A percentile compares a stretch with the other conserved stretches of the same genome.
Conservation (phyloP, 35 echinoderm and acorn worm genomes). For the Chiridota heheva region DNA sequence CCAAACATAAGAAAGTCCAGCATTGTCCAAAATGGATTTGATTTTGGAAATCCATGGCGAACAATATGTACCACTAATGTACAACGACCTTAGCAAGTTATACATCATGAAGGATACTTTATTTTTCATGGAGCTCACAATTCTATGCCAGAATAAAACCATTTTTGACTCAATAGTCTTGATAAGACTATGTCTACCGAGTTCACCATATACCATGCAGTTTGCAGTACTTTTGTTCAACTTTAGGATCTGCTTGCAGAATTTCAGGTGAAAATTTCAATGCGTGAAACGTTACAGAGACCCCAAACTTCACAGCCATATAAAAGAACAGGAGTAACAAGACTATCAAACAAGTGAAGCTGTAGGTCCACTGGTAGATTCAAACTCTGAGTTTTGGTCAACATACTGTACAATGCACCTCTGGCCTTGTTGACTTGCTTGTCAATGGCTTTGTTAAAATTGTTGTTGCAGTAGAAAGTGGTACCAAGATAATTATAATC, state of each 20-base stretch:
- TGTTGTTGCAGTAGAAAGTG: constrained; percentile 11
- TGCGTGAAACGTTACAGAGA: neutral
- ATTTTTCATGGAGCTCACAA: neutral
- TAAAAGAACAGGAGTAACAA: neutral
- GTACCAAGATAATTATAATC: neutral
- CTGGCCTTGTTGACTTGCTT: no score
- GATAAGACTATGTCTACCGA: neutral
- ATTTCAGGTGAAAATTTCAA: constrained; percentile 7
- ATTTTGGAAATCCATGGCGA: neutral
- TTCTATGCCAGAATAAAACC: neutral
- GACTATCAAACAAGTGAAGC: constrained; percentile 28
- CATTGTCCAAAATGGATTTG: constrained; percentile 2
- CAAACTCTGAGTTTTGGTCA: constrained; percentile 3
- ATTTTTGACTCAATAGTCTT: neutral
- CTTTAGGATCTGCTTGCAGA: no score
- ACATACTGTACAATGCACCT: neutral
- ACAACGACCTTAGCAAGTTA: neutral
- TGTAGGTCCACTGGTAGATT: constrained; percentile 28
- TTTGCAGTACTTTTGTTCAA: no score
- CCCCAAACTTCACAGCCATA: constrained; percentile 17
- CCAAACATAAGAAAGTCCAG: neutral
- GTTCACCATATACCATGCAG: no score
- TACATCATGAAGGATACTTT: neutral
- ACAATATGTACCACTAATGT: neutral
- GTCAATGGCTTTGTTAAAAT: constrained; percentile 18